Conservation (phyloP, 2,888 invertebrate species). For the Trissonchulus sp. region DNA sequence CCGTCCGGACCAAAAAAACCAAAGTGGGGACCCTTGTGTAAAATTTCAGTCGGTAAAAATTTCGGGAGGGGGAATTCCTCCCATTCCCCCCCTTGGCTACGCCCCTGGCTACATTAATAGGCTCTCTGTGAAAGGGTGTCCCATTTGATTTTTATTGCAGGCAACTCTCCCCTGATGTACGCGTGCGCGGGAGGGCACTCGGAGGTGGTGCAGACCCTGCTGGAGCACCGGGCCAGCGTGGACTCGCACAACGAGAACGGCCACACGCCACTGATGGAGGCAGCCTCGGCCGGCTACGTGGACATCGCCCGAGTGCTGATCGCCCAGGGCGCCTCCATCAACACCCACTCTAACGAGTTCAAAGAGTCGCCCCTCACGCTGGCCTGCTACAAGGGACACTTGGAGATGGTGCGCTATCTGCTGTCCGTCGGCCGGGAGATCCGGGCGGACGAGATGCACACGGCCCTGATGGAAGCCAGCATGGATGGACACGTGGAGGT, state of each 20-base stretch:
- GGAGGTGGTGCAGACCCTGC: conserved; percentile 66
- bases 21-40: too few relatives aligned
- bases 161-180: conserved; percentile 93
- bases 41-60: too few relatives aligned
- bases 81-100: too few relatives aligned
- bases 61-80: too few relatives aligned
- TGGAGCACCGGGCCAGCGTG: conserved; percentile 84
- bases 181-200: conserved; percentile 90
- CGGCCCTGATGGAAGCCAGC: conserved; percentile 97
- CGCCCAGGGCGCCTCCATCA: conserved; percentile 90
- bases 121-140: too few relatives aligned
- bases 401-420: conserved; percentile 93
- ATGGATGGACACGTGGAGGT: conserved; percentile 99
- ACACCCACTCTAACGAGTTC: conserved; percentile 80
- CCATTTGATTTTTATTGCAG: too few relatives aligned
- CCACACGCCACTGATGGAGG: conserved; percentile 73
- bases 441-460: conserved; percentile 77
- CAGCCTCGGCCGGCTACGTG: conserved; percentile 50
- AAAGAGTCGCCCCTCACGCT: conserved; percentile 84
- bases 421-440: conserved; percentile 85
- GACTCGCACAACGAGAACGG: conserved; percentile 99
- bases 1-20: too few relatives aligned
- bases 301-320: conserved; percentile 64
- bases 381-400: conserved; percentile 88
- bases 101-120: too few relatives aligned